A percentile compares a stretch with the other conserved stretches of the same genome.
phyloP scores from a whole-genome alignment of 2,797 vertebrate species.

The Coracias cyanogaster region DNA sequence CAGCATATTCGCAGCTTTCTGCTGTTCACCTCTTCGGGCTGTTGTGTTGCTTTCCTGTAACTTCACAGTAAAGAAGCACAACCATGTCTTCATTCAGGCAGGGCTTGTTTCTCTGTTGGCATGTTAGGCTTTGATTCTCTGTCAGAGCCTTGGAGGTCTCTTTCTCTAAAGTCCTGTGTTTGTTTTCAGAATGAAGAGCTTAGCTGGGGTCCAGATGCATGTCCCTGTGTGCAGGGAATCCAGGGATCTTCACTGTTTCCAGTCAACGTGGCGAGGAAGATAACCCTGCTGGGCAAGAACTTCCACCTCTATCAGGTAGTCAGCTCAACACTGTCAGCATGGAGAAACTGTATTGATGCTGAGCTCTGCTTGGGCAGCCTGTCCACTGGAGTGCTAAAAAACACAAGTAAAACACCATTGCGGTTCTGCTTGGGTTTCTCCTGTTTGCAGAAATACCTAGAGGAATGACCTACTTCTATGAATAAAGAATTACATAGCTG shows the following conservation, averaged over 20 bases:
- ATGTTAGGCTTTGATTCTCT: neutral
- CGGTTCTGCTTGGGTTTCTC: neutral
- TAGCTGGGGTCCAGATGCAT: slow-evolving; percentile 86
- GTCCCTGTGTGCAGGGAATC: slow-evolving; percentile 92
- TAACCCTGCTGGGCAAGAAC: slow-evolving; percentile 90
- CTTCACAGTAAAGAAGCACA: neutral
- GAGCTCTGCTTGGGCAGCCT: neutral
- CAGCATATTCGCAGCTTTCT: neutral
- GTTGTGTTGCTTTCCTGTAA: neutral
- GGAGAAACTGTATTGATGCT: neutral
- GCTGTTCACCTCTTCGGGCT: neutral
- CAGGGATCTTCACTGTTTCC: slow-evolving; percentile 90
- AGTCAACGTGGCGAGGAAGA: slow-evolving; percentile 86
- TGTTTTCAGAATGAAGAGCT: slow-evolving; percentile 82
- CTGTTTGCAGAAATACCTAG: neutral
- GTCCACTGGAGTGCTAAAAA: neutral
- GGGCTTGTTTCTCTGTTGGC: neutral
- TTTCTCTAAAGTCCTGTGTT: neutral
- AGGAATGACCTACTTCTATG: neutral
- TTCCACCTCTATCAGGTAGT: slow-evolving; percentile 92
- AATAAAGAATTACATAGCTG: neutral
- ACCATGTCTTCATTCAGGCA: neutral
- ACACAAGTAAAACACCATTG: neutral
- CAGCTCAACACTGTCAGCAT: neutral
- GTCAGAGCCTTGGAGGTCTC: neutral